Evolutionary conservation across 2,113 vertebrate species (phyloP).

Genomic region (Otolemur garnettii): DNA sequence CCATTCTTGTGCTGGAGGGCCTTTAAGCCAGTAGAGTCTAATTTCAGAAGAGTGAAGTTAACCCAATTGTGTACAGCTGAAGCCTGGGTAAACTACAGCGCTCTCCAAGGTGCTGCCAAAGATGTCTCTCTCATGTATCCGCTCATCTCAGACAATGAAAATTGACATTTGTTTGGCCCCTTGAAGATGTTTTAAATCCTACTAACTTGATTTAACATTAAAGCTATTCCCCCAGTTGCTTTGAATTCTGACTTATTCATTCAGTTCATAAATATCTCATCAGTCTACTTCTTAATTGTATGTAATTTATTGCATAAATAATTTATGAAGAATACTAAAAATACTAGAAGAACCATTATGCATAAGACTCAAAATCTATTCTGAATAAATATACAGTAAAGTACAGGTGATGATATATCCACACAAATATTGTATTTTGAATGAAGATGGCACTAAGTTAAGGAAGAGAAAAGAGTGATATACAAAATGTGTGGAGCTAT

Average conservation of each 20-base stretch:
- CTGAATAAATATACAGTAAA: background rate
- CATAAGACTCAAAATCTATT: background rate
- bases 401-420: background rate
- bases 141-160: background rate
- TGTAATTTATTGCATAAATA: background rate
- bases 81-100: background rate
- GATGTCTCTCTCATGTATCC: rapidly evolving
- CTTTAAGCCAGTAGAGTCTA: background rate
- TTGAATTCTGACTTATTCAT: constrained; percentile 41
- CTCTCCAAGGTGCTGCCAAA: constrained; percentile 70
- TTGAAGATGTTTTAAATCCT: background rate
- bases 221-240: background rate
- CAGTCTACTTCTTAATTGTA: constrained; percentile 26
- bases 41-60: background rate
- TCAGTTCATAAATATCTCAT: background rate
- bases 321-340: constrained; percentile 25
- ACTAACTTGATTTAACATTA: background rate
- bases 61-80: background rate
- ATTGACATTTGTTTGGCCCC: background rate
- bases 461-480: background rate
- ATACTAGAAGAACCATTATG: background rate
- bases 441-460: background rate
- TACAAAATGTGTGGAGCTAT: background rate
- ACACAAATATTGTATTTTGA: background rate
- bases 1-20: background rate